Percentiles rank a stretch among this genome's conserved stretches.
phyloP scores from a whole-genome alignment of 2,797 vertebrate genomes.

The Melanogrammus aeglefinus region DNA sequence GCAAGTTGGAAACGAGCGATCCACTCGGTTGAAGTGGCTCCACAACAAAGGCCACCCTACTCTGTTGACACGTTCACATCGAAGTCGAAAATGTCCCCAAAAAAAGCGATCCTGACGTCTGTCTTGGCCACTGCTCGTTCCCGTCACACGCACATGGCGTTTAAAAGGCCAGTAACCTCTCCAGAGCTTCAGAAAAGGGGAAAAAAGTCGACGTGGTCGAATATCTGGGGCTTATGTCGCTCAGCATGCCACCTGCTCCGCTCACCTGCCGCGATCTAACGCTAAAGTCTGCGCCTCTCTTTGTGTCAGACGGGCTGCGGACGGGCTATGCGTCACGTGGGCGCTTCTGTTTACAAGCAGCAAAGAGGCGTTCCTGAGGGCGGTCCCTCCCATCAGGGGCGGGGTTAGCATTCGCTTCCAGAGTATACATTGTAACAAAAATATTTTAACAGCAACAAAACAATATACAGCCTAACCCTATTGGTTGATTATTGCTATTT shows the following conservation, averaged over 20 bases:
- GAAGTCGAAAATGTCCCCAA: not conserved
- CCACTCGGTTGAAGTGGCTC: conserved; percentile 2
- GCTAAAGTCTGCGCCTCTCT: conserved; percentile 18
- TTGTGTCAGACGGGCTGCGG: conserved; percentile 62
- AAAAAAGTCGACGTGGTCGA: not conserved
- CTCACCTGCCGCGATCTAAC: conserved; percentile 52
- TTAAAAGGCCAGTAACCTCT: not conserved
- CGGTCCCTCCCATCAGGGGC: not conserved
- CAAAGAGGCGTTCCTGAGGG: conserved; percentile 49
- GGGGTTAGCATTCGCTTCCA: not conserved
- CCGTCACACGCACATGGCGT: not conserved
- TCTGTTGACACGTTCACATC: conserved; percentile 43
- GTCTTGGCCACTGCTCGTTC: no score
- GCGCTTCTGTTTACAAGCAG: conserved; percentile 87
- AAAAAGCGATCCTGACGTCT: not conserved
- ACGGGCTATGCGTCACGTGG: conserved; percentile 76
- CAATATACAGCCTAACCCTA: not conserved
- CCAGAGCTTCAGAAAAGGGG: no score
- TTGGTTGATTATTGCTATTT: no score
- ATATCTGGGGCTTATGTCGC: conserved; percentile 25
- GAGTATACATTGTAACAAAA: not conserved
- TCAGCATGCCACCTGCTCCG: conserved; percentile 45
- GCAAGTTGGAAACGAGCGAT: conserved; percentile 7
- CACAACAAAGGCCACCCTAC: conserved; percentile 47
- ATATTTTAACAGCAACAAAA: not conserved